These are phyloP conservation scores for Leptonema lineaticorne DNA, from an alignment of 1,140 invertebrate genomes.

Conservation along the genomic window DNA sequence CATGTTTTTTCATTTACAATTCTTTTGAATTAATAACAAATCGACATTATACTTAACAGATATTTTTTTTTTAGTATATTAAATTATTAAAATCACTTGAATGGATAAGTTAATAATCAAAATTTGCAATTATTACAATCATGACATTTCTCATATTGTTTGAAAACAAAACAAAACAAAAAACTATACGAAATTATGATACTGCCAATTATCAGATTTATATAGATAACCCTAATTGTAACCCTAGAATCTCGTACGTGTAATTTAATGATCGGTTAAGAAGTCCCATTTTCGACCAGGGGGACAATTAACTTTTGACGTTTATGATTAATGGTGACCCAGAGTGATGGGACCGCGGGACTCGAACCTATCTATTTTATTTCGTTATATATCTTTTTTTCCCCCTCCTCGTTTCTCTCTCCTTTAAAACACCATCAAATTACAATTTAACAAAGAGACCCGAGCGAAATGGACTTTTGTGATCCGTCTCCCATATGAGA, in stretches of 20 bases:
- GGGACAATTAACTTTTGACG: constrained; percentile 38
- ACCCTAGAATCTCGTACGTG: constrained; percentile 3
- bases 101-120: no score
- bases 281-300: constrained; percentile 24
- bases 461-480: constrained; percentile 8
- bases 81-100: no score
- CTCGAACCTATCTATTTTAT: constrained; percentile 23
- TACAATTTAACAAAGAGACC: constrained; percentile 24
- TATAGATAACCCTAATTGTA: no score
- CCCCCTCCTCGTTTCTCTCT: neutral
- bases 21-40: no score
- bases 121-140: no score
- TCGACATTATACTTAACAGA: no score
- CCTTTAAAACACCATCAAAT: constrained; percentile 28
- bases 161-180: no score
- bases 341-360: constrained; percentile 27
- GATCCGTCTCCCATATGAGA: neutral
- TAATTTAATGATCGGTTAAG: constrained; percentile 28
- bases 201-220: no score
- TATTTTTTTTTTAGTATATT: no score
- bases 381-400: constrained; percentile 9
- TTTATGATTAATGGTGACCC: constrained; percentile 31
- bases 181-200: no score
- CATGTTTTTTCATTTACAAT: no score
- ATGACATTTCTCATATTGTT: no score